Evolutionary conservation across 1,140 invertebrate species (phyloP).

Genomic region (Cephus cinctus): DNA sequence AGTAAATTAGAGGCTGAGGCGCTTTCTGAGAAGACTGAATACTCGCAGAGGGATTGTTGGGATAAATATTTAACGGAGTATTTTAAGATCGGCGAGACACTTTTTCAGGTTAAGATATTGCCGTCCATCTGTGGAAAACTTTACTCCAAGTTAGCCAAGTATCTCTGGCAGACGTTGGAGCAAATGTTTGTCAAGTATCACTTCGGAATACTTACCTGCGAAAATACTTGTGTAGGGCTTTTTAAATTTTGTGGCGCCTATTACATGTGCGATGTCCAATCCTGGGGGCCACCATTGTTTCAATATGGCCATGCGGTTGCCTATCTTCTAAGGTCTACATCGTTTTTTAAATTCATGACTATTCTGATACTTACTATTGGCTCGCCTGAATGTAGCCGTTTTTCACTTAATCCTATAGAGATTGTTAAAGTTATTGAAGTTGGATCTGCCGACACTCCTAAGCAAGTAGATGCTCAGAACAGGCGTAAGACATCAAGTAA

Average conservation of each 20-base stretch:
- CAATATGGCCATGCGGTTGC: constrained; percentile 26
- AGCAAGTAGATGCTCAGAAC: not conserved
- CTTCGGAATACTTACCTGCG: constrained; percentile 37
- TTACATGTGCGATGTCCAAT: constrained; percentile 39
- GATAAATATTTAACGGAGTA: constrained; percentile 19
- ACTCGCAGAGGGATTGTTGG: constrained; percentile 15
- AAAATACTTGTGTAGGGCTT: constrained; percentile 31
- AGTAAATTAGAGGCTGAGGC: constrained; percentile 27
- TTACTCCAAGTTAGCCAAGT: constrained; percentile 19
- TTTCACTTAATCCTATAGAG: constrained; percentile 34
- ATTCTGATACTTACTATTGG: constrained; percentile 32
- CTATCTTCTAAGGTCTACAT: constrained; percentile 36
- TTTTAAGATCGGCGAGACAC: constrained; percentile 35
- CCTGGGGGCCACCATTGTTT: constrained; percentile 37
- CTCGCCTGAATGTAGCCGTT: constrained; percentile 35
- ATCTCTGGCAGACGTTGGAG: constrained; percentile 29
- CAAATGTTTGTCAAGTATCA: constrained; percentile 30
- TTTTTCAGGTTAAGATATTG: constrained; percentile 32
- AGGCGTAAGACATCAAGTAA: not conserved
- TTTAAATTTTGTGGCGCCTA: constrained; percentile 41
- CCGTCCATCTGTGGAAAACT: constrained; percentile 27
- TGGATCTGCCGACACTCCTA: not conserved
- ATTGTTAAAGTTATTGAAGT: constrained; percentile 32
- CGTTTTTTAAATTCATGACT: constrained; percentile 29
- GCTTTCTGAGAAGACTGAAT: constrained; percentile 10